Evolutionary conservation across 2,797 vertebrate genomes (phyloP).

Genomic region (Dicrostonyx torquatus): DNA sequence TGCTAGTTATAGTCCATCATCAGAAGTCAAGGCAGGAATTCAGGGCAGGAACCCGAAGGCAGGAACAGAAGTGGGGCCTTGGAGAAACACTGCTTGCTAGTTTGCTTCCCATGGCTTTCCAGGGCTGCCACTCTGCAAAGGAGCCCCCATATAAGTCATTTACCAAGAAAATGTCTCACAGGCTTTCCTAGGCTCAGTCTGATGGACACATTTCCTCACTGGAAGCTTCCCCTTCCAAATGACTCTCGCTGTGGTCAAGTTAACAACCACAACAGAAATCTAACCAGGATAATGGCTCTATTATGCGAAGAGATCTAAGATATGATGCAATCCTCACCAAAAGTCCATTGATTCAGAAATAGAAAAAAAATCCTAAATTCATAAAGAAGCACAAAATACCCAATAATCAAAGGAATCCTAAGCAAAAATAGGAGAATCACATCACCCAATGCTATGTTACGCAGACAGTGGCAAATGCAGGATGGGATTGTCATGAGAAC

Average conservation of each 20-base stretch:
- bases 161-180: not conserved
- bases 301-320: not conserved
- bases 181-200: not conserved
- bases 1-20: not conserved
- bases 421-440: not conserved
- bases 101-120: not conserved
- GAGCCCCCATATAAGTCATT: not conserved
- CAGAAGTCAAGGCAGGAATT: not conserved
- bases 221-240: not conserved
- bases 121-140: not conserved
- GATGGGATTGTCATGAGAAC: not conserved
- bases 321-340: not conserved
- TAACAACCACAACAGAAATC: not conserved
- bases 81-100: not conserved
- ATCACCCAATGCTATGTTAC: not conserved
- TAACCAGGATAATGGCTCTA: not conserved
- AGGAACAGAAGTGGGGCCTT: not conserved
- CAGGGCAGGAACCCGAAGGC: not conserved
- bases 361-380: not conserved
- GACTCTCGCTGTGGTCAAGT: not conserved
- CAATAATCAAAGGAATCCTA: not conserved
- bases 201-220: not conserved
- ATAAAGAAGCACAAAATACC: not conserved
- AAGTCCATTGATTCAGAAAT: not conserved
- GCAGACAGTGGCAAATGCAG: not conserved